Base-by-base conservation (phyloP, 2,888 invertebrate genomes). In the Pammene fasciana region DNA sequence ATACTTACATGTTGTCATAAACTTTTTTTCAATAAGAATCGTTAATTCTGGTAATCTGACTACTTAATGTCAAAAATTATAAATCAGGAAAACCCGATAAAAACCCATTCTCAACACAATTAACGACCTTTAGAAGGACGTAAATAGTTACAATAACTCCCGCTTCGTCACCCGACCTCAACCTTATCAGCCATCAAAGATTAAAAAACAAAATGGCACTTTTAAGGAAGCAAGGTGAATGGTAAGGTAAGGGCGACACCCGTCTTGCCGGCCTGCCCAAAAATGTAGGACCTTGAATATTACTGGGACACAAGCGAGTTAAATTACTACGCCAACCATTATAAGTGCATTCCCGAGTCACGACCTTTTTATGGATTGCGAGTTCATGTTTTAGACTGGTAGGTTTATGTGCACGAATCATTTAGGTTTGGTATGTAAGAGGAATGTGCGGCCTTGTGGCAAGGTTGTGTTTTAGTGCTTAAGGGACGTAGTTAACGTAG, bases 391-490 rank as follows among this genome's bases (percentile, higher is more conserved):
- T 48, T 16, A 48, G 13, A 16, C 48, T 50, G 18, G 50, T 50
- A 16, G 1, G 11, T 38, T 9, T 10, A 18, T 0, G 16, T 7
- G 18, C 18, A 18, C 5, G 11, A 50, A 4, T 18, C 18, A 8
- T 2, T 18, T 18, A 13, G 11, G 43, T 57, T 57, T 18, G 41
- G 5, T 13, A 26, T 38, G 26, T 26, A 26, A 52, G 18, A 26
- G 18, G 18, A 79, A 72, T 70, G 78, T 75, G 43, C 60, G 78
- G 74, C 79, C 81, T 83, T 78, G 82, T 62, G 67, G 60, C 70
- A 77, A 83, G 84, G 83, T 72, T 77, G 74, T 59, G 59, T 66
- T 68, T n/a, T 67, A 41, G 57, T 60, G 57, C 14, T 60, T 57
- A 55, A 61, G 57, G 65, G 62, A 46, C 59, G 14, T 48, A 3